Conservation (phyloP, 2,797 vertebrate genomes). For the Eleutherodactylus coqui region DNA sequence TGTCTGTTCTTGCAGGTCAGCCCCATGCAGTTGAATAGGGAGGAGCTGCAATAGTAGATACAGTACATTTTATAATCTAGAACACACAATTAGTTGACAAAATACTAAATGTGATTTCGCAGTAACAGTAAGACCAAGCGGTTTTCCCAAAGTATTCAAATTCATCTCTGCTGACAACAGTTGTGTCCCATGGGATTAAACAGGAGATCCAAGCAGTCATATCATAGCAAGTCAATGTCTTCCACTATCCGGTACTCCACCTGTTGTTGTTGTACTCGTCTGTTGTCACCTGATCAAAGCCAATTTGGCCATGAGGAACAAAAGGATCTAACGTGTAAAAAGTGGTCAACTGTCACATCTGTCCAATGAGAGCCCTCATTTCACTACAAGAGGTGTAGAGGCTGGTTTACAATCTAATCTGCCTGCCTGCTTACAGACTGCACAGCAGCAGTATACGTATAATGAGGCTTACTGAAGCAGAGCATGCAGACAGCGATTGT, state of each 20-base stretch:
- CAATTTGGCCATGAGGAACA: background rate
- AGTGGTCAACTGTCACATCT: background rate
- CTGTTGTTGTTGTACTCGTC: constrained; percentile 4
- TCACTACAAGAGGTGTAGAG: background rate
- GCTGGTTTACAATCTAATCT: background rate
- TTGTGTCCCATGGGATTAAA: constrained; percentile 11
- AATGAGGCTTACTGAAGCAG: background rate
- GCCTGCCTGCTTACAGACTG: background rate
- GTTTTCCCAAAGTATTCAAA: background rate
- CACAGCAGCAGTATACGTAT: background rate
- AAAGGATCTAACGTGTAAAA: background rate
- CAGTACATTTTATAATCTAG: background rate
- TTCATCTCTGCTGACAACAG: background rate
- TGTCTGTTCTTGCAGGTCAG: background rate
- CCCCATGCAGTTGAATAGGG: background rate
- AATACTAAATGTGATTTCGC: background rate
- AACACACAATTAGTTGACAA: background rate
- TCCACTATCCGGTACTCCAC: constrained; percentile 10
- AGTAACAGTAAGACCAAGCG: background rate
- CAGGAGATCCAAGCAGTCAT: background rate
- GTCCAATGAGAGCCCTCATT: background rate
- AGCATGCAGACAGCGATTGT: background rate
- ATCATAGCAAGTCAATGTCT: background rate
- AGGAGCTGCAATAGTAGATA: background rate
- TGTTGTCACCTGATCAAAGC: constrained; percentile 5